A percentile compares a stretch with the other conserved stretches of the same genome.
Conservation (phyloP, 2,888 invertebrate species). For the Cosmia trapezina region DNA sequence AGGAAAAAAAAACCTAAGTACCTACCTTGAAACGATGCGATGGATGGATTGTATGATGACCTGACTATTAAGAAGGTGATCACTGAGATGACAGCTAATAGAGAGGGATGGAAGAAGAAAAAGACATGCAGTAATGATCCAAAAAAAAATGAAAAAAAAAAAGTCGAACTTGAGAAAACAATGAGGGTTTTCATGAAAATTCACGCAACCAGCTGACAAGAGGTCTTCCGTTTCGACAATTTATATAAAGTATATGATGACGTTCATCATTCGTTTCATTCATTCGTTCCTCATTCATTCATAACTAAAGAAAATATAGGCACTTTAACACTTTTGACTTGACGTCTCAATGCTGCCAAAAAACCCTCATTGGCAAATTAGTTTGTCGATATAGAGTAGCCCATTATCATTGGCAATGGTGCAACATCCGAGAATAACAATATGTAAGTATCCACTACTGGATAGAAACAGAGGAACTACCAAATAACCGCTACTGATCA, state of each 20-base stretch:
- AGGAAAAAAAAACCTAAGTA: background rate
- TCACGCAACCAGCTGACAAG: too few species aligned
- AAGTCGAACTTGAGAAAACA: background rate
- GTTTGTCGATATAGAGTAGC: background rate
- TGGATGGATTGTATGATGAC: background rate
- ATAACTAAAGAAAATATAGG: too few species aligned
- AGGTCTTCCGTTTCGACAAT: too few species aligned
- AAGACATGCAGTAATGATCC: background rate
- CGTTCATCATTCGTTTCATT: too few species aligned
- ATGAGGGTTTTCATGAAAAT: too few species aligned
- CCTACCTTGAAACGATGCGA: background rate
- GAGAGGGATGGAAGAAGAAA: background rate
- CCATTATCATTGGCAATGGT: background rate
- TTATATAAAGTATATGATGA: too few species aligned
- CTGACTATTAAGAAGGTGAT: too few species aligned
- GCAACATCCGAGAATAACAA: background rate
- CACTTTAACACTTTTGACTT: too few species aligned
- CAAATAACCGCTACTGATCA: background rate
- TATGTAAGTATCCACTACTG: background rate
- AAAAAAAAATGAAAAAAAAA: too few species aligned
- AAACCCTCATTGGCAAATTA: background rate
- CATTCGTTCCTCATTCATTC: too few species aligned
- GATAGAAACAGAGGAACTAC: background rate
- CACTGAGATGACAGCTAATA: background rate
- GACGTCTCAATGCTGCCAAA: too few species aligned